Base-by-base conservation (phyloP, 2,888 invertebrate genomes). In the Stramonita haemastoma region DNA sequence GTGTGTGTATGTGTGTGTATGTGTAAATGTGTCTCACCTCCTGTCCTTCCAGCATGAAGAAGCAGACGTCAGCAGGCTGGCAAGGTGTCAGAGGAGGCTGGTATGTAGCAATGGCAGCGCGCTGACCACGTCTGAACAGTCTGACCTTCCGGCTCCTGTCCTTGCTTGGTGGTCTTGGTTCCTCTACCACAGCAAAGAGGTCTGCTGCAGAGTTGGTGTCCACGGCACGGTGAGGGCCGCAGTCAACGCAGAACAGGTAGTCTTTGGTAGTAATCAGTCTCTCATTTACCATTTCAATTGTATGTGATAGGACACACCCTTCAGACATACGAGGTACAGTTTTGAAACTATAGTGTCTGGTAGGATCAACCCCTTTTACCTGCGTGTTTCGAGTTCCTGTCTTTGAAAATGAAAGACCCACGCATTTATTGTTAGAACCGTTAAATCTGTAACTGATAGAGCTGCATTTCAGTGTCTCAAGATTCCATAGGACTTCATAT, bases 61-160 rank as follows among this genome's bases (percentile, higher is more conserved):
- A 86, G 86, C 86, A 86, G 34, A 86, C 86, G 22, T 86, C 86
- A 26, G 86, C 66, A 26, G 86, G 86, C 66, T 22, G 66, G n/a
- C n/a, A 86, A 32, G 86, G 66, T 34, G 22, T 34, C 19, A 86
- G 57, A 29, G 57, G 85, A 29, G 85, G n/a, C 29, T 0, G 17
- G 86, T 86, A 86, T 11, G 36, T 86, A 34, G 32, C 86, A 26
- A 36, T 66, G 26, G 66, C n/a, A 29, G 32, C 19, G 6, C 29
- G 1, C 26, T 34, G 19, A 17, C 5, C 22, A 17, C 26, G 34
- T 70, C 29, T 17, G 70, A 70, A 86, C 70, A 86, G 22, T 22
- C 22, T 34, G 5, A 86, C 86, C 34, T 36, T 17, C 11, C 86
- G 86, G 1, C 13, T 26, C 1, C 17, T 26, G 73, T 5, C 73